A percentile compares a stretch with the other conserved stretches of the same genome.
These are phyloP conservation scores for Abramis brama DNA, from an alignment of 2,113 vertebrate genomes.

Conservation along the genomic window DNA sequence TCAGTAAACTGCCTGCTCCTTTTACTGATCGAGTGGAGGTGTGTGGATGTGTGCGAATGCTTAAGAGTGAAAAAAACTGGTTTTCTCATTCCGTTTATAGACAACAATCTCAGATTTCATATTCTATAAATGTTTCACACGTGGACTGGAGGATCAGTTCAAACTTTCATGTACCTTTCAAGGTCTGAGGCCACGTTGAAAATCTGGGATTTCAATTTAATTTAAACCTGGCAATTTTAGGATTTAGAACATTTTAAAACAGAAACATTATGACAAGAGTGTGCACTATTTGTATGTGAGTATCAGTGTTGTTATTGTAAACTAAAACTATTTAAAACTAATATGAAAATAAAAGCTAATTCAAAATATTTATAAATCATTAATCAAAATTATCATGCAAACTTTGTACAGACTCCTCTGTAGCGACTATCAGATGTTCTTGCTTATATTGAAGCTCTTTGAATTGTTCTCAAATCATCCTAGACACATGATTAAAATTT, in stretches of 20 bases:
- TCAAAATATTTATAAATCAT: neutral
- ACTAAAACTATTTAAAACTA: neutral
- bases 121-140: conserved; percentile 11
- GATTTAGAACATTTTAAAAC: neutral
- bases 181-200: neutral
- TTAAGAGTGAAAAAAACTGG: neutral
- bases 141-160: neutral
- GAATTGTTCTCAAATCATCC: neutral
- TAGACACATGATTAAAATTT: neutral
- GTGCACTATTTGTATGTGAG: neutral
- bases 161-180: neutral
- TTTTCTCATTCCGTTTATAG: conserved; percentile 15
- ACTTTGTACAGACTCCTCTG: neutral
- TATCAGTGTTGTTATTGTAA: neutral
- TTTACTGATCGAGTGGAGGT: neutral
- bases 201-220: neutral
- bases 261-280: neutral
- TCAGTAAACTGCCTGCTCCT: conserved; percentile 43
- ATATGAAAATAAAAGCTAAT: neutral
- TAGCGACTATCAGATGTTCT: neutral
- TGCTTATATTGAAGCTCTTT: neutral
- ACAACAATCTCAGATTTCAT: conserved; percentile 1
- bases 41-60: neutral
- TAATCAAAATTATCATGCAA: neutral
- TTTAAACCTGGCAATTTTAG: neutral